phyloP scores from a whole-genome alignment of 2,888 invertebrate genomes.

The Aleiodes leptofemur region DNA sequence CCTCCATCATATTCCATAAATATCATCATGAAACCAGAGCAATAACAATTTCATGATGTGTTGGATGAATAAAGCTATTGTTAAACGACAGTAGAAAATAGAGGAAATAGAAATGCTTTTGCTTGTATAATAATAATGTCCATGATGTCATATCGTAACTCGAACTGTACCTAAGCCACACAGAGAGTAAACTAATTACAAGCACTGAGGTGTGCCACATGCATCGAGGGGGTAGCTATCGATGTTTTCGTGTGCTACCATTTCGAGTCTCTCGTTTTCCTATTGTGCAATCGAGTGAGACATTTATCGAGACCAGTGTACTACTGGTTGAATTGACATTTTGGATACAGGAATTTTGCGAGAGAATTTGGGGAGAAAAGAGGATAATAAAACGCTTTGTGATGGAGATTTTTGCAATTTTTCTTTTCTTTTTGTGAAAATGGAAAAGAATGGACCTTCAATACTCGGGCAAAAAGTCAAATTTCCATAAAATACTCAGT shows the following conservation, averaged over 20 bases:
- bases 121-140: neutral
- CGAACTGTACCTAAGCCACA: conserved; percentile 1
- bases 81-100: neutral
- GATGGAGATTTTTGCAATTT: no score
- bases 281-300: conserved; percentile 5
- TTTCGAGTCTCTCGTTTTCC: conserved; percentile 2
- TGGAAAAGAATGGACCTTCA: no score
- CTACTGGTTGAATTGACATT: neutral
- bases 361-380: no score
- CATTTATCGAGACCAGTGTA: conserved; percentile 16
- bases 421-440: no score
- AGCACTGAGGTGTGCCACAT: conserved; percentile 26
- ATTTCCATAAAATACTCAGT: no score
- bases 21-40: neutral
- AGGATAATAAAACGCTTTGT: no score
- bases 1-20: no score
- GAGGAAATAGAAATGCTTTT: neutral
- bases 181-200: conserved; percentile 21
- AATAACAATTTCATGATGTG: conserved; percentile 20
- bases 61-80: conserved; percentile 18
- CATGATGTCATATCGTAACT: conserved; percentile 25
- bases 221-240: neutral
- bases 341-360: neutral
- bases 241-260: conserved; percentile 14
- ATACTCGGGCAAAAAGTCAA: no score